phyloP scores from a whole-genome alignment of 2,888 invertebrate genomes.

The Clitarchus hookeri region DNA sequence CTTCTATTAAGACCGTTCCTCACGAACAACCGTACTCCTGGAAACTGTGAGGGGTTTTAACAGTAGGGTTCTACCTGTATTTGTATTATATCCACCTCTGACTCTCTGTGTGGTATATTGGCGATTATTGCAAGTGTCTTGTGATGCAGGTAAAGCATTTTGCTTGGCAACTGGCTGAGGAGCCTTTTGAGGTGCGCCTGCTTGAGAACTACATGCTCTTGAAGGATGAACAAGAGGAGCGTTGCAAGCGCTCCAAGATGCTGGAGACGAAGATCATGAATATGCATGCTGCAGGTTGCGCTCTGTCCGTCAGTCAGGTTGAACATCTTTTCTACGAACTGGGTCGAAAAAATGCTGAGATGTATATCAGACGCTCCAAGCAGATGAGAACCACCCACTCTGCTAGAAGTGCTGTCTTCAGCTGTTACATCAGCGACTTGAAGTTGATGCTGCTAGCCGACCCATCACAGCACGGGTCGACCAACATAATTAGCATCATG shows the following conservation, averaged over 20 bases:
- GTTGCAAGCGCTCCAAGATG: neutral
- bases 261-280: neutral
- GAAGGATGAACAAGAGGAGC: constrained; percentile 3
- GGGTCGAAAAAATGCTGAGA: neutral
- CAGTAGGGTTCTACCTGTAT: too few species aligned
- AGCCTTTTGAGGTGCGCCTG: neutral
- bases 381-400: neutral
- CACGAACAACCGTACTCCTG: too few species aligned
- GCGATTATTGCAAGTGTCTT: neutral
- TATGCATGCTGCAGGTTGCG: neutral
- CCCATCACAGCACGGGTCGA: neutral
- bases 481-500: neutral
- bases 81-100: too few species aligned
- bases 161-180: neutral
- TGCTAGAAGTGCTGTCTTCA: neutral
- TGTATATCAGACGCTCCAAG: neutral
- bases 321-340: neutral
- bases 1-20: too few species aligned
- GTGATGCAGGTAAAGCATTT: neutral
- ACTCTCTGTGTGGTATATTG: too few species aligned
- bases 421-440: neutral
- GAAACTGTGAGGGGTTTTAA: too few species aligned
- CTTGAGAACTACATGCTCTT: neutral
- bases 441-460: neutral
- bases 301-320: neutral